phyloP scores from a whole-genome alignment of 2,888 invertebrate species.

The Ceriagrion tenellum region DNA sequence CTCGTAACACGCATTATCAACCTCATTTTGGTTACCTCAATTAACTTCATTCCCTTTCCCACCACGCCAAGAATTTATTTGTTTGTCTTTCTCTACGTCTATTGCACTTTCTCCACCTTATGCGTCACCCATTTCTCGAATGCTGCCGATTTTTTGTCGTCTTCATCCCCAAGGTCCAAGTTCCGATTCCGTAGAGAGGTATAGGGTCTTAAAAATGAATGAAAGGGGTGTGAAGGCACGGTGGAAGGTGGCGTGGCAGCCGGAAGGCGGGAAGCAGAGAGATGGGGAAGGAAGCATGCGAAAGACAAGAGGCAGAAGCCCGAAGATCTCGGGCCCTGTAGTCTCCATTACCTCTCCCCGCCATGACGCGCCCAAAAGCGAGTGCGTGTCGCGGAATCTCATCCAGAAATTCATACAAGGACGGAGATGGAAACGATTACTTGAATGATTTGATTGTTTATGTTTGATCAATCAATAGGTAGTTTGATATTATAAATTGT shows the following conservation, averaged over 20 bases:
- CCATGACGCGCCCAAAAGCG: background rate
- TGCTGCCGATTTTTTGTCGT: too few relatives aligned
- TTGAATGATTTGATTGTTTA: too few relatives aligned
- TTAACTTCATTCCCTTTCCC: too few relatives aligned
- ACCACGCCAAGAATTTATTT: too few relatives aligned
- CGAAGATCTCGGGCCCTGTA: background rate
- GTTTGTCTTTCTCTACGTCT: too few relatives aligned
- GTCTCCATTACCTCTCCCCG: background rate
- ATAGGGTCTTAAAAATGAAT: background rate
- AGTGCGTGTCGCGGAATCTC: background rate
- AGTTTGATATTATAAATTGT: too few relatives aligned
- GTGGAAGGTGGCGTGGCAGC: background rate
- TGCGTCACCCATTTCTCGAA: too few relatives aligned
- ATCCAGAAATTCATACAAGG: background rate
- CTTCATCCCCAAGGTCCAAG: too few relatives aligned
- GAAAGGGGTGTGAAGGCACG: background rate
- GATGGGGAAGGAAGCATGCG: background rate
- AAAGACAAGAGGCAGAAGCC: background rate
- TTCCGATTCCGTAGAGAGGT: background rate
- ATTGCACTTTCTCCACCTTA: too few relatives aligned
- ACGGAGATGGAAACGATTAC: background rate
- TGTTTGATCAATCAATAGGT: too few relatives aligned
- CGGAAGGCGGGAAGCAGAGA: background rate
- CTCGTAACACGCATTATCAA: too few relatives aligned
- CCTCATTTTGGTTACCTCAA: too few relatives aligned